A percentile compares a stretch with the other conserved stretches of the same genome.
Conservation (phyloP, 2,113 vertebrate genomes). For the Cinclus mexicanus region DNA sequence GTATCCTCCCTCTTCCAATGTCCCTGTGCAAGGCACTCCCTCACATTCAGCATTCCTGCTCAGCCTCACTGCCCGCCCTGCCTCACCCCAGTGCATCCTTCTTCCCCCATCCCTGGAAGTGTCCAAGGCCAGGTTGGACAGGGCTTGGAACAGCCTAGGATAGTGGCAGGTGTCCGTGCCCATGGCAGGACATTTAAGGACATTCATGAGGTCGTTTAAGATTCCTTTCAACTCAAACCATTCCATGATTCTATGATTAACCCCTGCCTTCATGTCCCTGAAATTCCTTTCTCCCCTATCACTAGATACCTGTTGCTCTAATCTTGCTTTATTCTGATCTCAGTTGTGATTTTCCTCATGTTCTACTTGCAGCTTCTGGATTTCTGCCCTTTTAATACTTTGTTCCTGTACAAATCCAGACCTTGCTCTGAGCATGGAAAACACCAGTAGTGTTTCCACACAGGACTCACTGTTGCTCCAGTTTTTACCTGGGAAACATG, state of each 20-base stretch:
- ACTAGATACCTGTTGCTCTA: background rate
- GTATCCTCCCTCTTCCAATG: background rate
- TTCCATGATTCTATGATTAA: background rate
- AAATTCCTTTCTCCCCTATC: background rate
- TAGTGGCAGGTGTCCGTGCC: background rate
- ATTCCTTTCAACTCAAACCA: background rate
- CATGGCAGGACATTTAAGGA: background rate
- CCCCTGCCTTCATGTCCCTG: background rate
- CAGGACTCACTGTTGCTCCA: background rate
- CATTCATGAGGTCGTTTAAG: background rate
- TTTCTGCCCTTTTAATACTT: background rate
- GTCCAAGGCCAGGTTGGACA: background rate
- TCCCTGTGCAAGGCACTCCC: background rate
- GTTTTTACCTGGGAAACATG: background rate
- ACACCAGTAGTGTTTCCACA: background rate
- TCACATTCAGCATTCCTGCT: background rate
- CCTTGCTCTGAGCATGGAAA: background rate
- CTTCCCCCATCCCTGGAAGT: background rate
- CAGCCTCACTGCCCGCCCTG: background rate
- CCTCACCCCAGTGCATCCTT: background rate
- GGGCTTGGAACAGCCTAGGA: background rate
- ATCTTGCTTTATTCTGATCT: background rate
- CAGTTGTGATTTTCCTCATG: background rate
- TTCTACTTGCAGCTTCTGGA: background rate
- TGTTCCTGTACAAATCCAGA: background rate